Conservation (phyloP, 1,140 invertebrate species). For the Parapsyche elsis region DNA sequence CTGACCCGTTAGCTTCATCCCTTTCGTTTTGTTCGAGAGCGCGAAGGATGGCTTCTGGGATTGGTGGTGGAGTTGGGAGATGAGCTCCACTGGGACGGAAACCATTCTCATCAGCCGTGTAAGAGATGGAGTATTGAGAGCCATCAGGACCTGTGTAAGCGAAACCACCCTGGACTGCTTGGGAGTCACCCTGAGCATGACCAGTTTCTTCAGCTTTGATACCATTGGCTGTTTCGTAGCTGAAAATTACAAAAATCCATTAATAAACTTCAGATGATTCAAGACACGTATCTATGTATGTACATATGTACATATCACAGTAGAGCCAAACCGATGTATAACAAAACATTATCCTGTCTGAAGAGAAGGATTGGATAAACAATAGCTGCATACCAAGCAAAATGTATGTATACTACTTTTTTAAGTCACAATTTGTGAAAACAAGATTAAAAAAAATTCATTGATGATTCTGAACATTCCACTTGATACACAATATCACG, state of each 20-base stretch:
- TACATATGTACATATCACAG: too few species aligned
- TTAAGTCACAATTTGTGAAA: too few species aligned
- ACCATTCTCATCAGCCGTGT: slow-evolving; percentile 72
- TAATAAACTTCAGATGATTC: too few species aligned
- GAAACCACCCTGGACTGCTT: slow-evolving; percentile 82
- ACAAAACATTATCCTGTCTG: too few species aligned
- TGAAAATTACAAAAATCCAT: slow-evolving; percentile 57
- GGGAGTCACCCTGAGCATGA: slow-evolving; percentile 72
- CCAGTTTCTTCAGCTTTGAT: slow-evolving; percentile 72
- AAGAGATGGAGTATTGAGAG: slow-evolving; percentile 68
- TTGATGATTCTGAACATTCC: too few species aligned
- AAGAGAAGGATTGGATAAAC: too few species aligned
- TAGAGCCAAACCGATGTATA: too few species aligned
- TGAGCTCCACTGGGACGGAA: slow-evolving; percentile 69
- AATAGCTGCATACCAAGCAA: too few species aligned
- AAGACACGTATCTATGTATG: too few species aligned
- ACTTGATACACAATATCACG: too few species aligned
- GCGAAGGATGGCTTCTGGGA: slow-evolving; percentile 75
- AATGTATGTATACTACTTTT: too few species aligned
- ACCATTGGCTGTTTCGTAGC: slow-evolving; percentile 74
- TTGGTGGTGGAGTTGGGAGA: slow-evolving; percentile 75
- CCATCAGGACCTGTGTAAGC: slow-evolving; percentile 75
- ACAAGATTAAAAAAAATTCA: too few species aligned
- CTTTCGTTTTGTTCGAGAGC: slow-evolving; percentile 61
- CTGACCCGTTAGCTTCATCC: slow-evolving; percentile 37